Evolutionary conservation across 2,113 vertebrate species (phyloP).

Genomic region (Diadophis punctatus): DNA sequence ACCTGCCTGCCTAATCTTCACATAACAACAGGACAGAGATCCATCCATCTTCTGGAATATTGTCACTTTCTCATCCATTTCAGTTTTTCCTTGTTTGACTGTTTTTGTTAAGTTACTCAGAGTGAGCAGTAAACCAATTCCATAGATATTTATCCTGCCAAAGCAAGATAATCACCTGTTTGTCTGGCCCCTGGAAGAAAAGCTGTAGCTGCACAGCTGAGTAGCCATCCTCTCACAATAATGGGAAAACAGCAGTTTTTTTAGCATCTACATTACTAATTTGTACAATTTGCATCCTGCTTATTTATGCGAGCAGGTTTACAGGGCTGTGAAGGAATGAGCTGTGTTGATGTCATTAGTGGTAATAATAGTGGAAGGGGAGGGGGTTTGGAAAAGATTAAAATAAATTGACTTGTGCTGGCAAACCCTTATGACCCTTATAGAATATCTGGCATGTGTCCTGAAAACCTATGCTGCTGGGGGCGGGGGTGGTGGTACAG

Average conservation of each 20-base stretch:
- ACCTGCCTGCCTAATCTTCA: background rate
- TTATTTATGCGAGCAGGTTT: slow-evolving; percentile 42
- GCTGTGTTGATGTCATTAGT: slow-evolving; percentile 38
- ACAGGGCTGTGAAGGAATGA: slow-evolving; percentile 39
- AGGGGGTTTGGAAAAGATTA: no score
- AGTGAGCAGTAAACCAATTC: background rate
- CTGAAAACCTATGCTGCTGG: slow-evolving; percentile 23
- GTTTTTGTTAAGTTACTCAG: background rate
- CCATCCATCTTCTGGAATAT: background rate
- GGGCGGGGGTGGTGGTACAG: background rate
- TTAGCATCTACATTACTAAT: slow-evolving; percentile 42
- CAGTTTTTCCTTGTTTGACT: rapidly evolving
- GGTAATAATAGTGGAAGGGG: slow-evolving; percentile 32
- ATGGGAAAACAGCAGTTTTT: slow-evolving; percentile 31
- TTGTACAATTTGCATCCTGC: slow-evolving; percentile 30
- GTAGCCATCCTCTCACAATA: background rate
- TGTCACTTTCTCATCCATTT: background rate
- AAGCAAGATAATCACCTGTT: background rate
- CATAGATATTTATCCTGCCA: background rate
- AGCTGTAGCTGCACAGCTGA: background rate
- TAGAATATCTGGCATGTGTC: slow-evolving; percentile 34
- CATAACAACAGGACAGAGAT: background rate
- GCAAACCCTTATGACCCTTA: slow-evolving; percentile 34
- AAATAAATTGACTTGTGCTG: slow-evolving; percentile 35
- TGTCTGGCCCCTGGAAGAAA: background rate